Evolutionary conservation across 1,140 invertebrate genomes (phyloP), one percentile per base, ranked within the genome.

Genomic region (Drosophila ficusphila): DNA sequence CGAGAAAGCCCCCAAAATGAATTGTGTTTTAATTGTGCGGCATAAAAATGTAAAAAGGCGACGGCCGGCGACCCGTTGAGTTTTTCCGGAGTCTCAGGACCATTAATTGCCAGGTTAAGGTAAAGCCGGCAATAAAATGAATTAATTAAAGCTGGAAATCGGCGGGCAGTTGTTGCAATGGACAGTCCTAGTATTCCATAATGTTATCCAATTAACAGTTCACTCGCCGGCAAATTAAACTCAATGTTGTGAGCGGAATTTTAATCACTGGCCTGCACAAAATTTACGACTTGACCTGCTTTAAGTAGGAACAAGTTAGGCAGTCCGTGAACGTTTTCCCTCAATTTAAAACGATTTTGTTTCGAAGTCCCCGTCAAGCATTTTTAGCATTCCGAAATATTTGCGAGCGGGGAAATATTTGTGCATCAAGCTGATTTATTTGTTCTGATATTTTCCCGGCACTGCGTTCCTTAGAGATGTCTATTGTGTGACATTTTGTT

Each of bases 21-120:
- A 79, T 86, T 83, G 76, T 86, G 54, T 86, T 86, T 83, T 83
- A 79, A 83, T 83, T 83, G 65, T 72, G 48, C 44, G 47, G 52
- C 61, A 52, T 25, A 67, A 79, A 83, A 62, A 36, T 46, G 23
- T 21, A 27, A 49, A 75, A 62, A 75, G 46, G 53, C 51, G 31
- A 29, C 33, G 39, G 31, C 25, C 31, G 16, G 14, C 33, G 34
- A 19, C 18, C 56, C 3, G 12, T 14, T 27, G 25, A 41, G 18
- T 57, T 54, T 25, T 27, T 34, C 21, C 54, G 27, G 21, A 7
- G 27, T 21, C 12, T 3, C 39, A 25, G 60, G 23, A 21, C 42
- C 46, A 41, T 52, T 67, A 29, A 51, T 34, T 33, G 18, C 21
- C 44, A 39, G 64, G 64, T 52, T 27, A 16, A 9, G 8, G 21